Base-by-base conservation (phyloP, 2,797 vertebrate genomes). In the Poecilia wingei region DNA sequence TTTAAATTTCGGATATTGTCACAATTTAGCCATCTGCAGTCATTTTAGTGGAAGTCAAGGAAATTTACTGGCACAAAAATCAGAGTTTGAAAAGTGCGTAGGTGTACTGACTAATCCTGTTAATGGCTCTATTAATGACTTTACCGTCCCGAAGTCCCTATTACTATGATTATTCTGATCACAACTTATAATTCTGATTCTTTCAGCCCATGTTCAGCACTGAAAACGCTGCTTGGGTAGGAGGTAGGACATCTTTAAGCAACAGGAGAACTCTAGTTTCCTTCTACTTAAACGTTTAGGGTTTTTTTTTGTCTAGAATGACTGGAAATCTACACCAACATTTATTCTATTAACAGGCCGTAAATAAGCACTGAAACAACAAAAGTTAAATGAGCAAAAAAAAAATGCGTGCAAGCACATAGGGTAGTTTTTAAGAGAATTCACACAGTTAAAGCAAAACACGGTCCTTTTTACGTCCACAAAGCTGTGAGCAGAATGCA, bases 401-500 rank as follows among this genome's bases (percentile, higher is more conserved):
- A 76, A 57, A 71, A 3, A 2, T 31, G 31, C 75, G 22, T 64
- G 49, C 22, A 45, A 71, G 46, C 64, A 66, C 53, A 5, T 1
- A 36, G 68, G 10, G 8, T 39, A 1, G 10, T 51, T 36, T 33
- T 51, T 81, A 43, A 84, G 22, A 76, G 73, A 46, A 72, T 88
- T 79, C 55, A 36, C 76, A 71, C 8, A 3, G 39, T 69, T 79
- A 12, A 14, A 45, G 8, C 31, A 51, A 49, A 46, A 69, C 74
- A 75, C 70, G 43, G 61, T 46, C 64, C 47, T 59, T 31, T 51
- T 28, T 69, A 4, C 31, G 39, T 66, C 61, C 22, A 51, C 75
- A 33, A 79, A 81, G 66, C 74, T 68, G 70, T 13, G 20, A 31
- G 76, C 10, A 14, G 81, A 78, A 51, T 72, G 81, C 83, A 82